Percentiles rank a stretch among this genome's conserved stretches.
These are phyloP conservation scores for Leptodirus hochenwartii DNA, from an alignment of 2,888 invertebrate genomes.

Conservation along the genomic window DNA sequence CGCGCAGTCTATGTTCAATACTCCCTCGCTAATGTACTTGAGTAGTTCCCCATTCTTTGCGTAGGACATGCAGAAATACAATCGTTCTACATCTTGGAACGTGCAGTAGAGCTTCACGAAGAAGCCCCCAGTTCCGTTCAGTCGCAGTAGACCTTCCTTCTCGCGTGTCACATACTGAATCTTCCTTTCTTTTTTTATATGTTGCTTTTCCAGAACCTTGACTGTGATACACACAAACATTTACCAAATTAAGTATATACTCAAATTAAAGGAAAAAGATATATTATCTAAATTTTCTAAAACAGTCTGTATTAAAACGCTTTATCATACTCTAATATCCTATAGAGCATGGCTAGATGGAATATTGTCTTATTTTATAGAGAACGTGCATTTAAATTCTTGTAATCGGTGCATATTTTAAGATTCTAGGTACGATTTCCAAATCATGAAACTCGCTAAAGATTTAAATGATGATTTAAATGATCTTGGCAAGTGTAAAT, in stretches of 20 bases:
- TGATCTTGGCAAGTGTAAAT: no score
- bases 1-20: conserved; percentile 78
- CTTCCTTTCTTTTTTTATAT: conserved; percentile 86
- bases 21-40: conserved; percentile 78
- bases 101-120: conserved; percentile 91
- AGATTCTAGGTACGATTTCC: no score
- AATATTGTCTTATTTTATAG: conserved; percentile 1
- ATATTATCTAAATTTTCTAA: not conserved
- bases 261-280: not conserved
- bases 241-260: conserved; percentile 3
- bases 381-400: no score
- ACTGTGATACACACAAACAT: conserved; percentile 47
- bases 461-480: no score
- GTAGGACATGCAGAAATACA: conserved; percentile 91
- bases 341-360: conserved; percentile 1
- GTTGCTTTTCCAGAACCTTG: conserved; percentile 93
- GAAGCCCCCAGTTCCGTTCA: conserved; percentile 65
- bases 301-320: not conserved
- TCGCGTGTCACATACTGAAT: conserved; percentile 85
- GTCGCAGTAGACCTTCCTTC: conserved; percentile 78
- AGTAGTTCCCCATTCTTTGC: conserved; percentile 90
- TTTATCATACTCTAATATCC: not conserved
- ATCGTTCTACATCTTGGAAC: conserved; percentile 82
- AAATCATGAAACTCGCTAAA: no score
- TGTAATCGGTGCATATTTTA: no score